Base-by-base conservation (phyloP, 2,888 invertebrate genomes). In the Coleophora deauratella region DNA sequence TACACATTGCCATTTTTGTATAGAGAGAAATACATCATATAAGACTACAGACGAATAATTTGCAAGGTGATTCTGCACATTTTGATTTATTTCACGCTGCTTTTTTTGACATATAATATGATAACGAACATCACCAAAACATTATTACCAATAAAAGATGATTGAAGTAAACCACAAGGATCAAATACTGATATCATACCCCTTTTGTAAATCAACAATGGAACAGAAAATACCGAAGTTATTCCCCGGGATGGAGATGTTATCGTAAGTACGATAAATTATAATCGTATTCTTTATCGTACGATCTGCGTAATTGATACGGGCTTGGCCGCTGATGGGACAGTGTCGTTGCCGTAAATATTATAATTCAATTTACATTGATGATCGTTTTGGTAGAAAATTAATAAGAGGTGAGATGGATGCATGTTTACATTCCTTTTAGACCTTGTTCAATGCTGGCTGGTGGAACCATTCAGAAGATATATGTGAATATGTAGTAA, bases 261-360 rank as follows among this genome's bases (percentile, higher is more conserved):
- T 73, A 73, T 73, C 71, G 51, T 48, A 49, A 49, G 49, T 55
- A 62, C 21, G 63, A 75, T 71, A 72, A 81, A 77, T 78, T 78
- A 21, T 21, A 21, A 79, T 76, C 65, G 72, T 34, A 54, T 50
- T 54, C 57, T 61, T 72, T 78, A 80, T 78, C 78, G 60, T 45
- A 51, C 62, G 70, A 79, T 78, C 78, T 72, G 72, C 72, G 78
- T 79, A 77, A 80, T 78, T 75, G 79, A 79, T 75, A 73, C 70
- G 67, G 73, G 71, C 65, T 61, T 50, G 55, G 51, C 51, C 59
- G 57, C 52, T 55, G 55, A 56, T 59, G 58, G 57, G 63, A 64
- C 60, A 55, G 51, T 57, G 54, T 51, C 50, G 43, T 49, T 49
- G 52, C 50, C 55, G 53, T 63, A 60, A 59, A 63, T 60, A 55